Evolutionary conservation across 2,888 invertebrate species (phyloP).

Genomic region (Anaspis maculata): DNA sequence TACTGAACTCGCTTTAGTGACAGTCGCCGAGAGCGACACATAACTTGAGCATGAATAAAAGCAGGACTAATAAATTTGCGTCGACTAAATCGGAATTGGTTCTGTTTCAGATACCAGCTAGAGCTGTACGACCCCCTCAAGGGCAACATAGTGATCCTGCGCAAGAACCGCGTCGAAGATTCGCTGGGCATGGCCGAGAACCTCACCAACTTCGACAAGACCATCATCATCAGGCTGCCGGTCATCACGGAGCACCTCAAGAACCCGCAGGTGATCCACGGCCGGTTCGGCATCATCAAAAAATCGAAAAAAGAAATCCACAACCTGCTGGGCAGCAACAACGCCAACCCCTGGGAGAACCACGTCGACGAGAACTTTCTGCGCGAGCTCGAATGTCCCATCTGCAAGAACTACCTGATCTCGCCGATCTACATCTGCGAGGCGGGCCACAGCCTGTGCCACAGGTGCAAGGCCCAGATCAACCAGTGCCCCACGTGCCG

Average conservation of each 20-base stretch:
- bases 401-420: not conserved
- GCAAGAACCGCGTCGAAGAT: conserved; percentile 6
- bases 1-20: too few species aligned
- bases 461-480: not conserved
- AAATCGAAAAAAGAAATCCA: conserved; percentile 38
- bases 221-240: conserved; percentile 9
- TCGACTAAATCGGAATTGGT: too few species aligned
- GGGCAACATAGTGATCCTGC: conserved; percentile 11
- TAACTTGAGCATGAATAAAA: too few species aligned
- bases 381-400: not conserved
- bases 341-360: too few species aligned
- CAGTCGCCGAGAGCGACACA: too few species aligned
- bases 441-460: not conserved
- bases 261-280: conserved; percentile 6
- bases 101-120: too few species aligned
- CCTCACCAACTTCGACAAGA: conserved; percentile 8
- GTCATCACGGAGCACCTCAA: conserved; percentile 6
- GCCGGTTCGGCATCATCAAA: conserved; percentile 9
- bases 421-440: not conserved
- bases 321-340: too few species aligned
- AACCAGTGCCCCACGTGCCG: not conserved
- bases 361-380: too few species aligned
- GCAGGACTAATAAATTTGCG: too few species aligned
- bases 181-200: conserved; percentile 5
- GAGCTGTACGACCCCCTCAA: conserved; percentile 10